Conservation (phyloP, 2,113 vertebrate species). For the Grallaria varia region DNA sequence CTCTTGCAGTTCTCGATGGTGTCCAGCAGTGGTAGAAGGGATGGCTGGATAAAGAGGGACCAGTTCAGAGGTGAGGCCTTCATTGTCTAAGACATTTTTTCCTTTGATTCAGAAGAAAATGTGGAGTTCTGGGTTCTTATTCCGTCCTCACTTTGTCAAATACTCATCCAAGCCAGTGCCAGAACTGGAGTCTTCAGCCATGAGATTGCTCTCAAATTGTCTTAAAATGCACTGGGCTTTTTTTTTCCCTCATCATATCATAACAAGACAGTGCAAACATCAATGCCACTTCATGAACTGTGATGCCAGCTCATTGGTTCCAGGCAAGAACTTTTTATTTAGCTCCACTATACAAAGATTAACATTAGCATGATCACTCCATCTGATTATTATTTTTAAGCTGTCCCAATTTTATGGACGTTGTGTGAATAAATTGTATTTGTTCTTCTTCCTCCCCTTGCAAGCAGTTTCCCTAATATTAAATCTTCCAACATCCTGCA, state of each 20-base stretch:
- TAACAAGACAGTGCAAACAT: constrained; percentile 9
- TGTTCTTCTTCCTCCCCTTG: constrained; percentile 44
- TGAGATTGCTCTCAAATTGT: neutral
- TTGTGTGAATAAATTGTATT: constrained; percentile 53
- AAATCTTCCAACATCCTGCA: constrained; percentile 65
- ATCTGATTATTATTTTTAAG: constrained; percentile 50
- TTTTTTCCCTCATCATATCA: no score
- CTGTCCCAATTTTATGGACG: constrained; percentile 24
- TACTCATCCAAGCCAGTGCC: neutral
- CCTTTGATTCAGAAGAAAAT: neutral
- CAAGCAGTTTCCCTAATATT: constrained; percentile 65
- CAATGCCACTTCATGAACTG: constrained; percentile 9
- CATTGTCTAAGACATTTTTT: neutral
- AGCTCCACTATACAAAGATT: constrained; percentile 36
- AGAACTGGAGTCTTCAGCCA: neutral
- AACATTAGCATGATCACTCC: constrained; percentile 39
- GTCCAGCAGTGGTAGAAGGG: neutral
- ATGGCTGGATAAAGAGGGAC: neutral
- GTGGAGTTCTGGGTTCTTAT: neutral
- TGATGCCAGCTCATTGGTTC: neutral
- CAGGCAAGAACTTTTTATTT: constrained; percentile 48
- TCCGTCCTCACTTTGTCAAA: neutral
- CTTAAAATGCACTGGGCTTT: neutral
- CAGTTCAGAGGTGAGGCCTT: neutral
- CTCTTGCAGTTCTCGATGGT: neutral